Evolutionary conservation across 2,888 invertebrate genomes (phyloP).

Genomic region (Pristionchus japonicus): DNA sequence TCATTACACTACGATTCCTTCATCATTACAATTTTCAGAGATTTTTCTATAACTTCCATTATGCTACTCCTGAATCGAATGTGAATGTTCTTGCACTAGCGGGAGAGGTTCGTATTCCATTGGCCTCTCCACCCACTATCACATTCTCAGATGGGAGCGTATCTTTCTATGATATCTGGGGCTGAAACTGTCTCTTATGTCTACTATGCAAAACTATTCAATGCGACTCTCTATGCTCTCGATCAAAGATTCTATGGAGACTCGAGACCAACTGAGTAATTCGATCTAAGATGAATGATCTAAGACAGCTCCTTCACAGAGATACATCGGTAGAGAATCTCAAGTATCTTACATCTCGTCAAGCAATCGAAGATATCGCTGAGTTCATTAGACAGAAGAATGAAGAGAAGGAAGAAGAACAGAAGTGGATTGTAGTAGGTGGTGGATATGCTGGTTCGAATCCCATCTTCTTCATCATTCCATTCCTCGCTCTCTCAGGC

Average conservation of each 20-base stretch:
- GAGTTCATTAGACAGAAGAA: slow-evolving; percentile 81
- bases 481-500: slow-evolving; percentile 75
- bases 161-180: neutral
- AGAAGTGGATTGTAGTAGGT: slow-evolving; percentile 50
- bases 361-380: slow-evolving; percentile 86
- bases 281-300: fast-evolving
- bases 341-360: slow-evolving; percentile 82
- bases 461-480: neutral
- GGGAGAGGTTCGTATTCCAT: neutral
- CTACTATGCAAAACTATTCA: slow-evolving; percentile 81
- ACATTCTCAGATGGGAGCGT: neutral
- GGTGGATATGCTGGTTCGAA: slow-evolving; percentile 58
- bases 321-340: slow-evolving; percentile 87
- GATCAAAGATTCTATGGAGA: slow-evolving; percentile 95
- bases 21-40: neutral
- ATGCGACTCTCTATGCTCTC: slow-evolving; percentile 88
- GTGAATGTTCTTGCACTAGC: neutral
- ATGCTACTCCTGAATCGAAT: neutral
- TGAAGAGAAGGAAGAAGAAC: neutral
- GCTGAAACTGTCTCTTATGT: neutral
- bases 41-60: slow-evolving; percentile 21
- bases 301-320: slow-evolving; percentile 78
- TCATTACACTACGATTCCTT: neutral
- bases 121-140: neutral
- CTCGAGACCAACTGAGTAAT: slow-evolving; percentile 88